phyloP scores from a whole-genome alignment of 2,113 vertebrate genomes.

The Hoplias malabaricus region DNA sequence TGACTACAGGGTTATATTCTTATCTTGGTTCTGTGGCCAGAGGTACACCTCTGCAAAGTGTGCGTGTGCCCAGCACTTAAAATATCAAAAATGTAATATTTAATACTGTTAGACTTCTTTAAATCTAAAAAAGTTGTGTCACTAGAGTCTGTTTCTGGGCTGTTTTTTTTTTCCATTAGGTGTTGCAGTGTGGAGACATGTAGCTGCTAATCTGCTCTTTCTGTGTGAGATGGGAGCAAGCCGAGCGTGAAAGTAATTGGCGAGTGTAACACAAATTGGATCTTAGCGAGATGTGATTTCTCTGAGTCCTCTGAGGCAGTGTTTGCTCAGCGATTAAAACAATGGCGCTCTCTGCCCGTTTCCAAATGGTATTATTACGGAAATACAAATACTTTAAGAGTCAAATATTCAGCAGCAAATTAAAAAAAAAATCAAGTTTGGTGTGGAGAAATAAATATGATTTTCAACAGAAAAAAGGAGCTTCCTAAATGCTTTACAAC shows the following conservation, averaged over 20 bases:
- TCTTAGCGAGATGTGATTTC: slow-evolving; percentile 69
- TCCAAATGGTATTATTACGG: slow-evolving; percentile 60
- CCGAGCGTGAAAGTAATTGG: slow-evolving; percentile 79
- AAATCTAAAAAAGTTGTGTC: slow-evolving; percentile 56
- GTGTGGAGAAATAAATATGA: not conserved
- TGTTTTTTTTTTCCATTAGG: slow-evolving; percentile 76
- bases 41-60: not conserved
- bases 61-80: not conserved
- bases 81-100: too few species aligned
- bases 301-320: slow-evolving; percentile 68
- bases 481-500: not conserved
- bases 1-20: not conserved
- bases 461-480: not conserved
- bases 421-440: slow-evolving; percentile 42
- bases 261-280: slow-evolving; percentile 77
- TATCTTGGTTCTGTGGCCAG: not conserved
- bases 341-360: slow-evolving; percentile 62
- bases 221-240: slow-evolving; percentile 69
- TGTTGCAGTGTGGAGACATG: slow-evolving; percentile 65
- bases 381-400: slow-evolving; percentile 54
- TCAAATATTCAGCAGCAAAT: slow-evolving; percentile 54
- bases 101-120: too few species aligned
- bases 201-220: slow-evolving; percentile 75
- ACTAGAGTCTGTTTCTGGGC: slow-evolving; percentile 63
- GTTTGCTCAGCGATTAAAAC: slow-evolving; percentile 72